These are phyloP conservation scores for Tyria jacobaeae DNA, from an alignment of 2,888 invertebrate species.

Conservation along the genomic window DNA sequence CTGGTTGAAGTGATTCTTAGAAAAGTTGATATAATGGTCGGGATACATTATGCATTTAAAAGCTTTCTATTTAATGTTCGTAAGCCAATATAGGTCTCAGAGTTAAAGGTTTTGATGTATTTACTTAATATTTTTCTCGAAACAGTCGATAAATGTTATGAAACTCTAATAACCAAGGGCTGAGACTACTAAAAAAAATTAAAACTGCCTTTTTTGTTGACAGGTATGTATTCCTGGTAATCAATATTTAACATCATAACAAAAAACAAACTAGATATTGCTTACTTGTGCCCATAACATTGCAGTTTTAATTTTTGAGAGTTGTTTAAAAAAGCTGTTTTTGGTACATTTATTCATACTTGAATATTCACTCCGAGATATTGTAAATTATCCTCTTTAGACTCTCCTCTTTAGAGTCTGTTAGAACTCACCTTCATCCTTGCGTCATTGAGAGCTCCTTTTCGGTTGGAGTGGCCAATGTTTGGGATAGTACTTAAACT, in stretches of 20 bases:
- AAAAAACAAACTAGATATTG: too few relatives aligned
- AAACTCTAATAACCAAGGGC: background rate
- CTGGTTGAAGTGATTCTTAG: background rate
- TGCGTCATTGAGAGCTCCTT: too few relatives aligned
- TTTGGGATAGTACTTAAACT: too few relatives aligned
- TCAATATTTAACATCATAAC: too few relatives aligned
- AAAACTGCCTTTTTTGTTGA: background rate
- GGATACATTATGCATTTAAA: background rate
- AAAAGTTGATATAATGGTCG: background rate
- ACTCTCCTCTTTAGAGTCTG: too few relatives aligned
- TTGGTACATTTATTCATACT: too few relatives aligned
- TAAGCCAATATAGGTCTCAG: constrained; percentile 7
- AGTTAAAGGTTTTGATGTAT: background rate
- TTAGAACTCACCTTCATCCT: too few relatives aligned
- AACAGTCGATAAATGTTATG: background rate
- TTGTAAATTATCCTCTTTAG: background rate
- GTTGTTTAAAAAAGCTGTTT: background rate
- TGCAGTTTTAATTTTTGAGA: background rate
- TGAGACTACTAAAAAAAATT: background rate
- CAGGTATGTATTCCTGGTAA: background rate
- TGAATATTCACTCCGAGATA: background rate
- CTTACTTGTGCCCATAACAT: too few relatives aligned
- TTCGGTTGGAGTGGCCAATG: too few relatives aligned
- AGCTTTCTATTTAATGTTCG: background rate
- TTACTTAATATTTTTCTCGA: background rate